A percentile compares a stretch with the other conserved stretches of the same genome.
Conservation (phyloP, 2,113 vertebrate genomes). For the human (Homo sapiens) region DNA sequence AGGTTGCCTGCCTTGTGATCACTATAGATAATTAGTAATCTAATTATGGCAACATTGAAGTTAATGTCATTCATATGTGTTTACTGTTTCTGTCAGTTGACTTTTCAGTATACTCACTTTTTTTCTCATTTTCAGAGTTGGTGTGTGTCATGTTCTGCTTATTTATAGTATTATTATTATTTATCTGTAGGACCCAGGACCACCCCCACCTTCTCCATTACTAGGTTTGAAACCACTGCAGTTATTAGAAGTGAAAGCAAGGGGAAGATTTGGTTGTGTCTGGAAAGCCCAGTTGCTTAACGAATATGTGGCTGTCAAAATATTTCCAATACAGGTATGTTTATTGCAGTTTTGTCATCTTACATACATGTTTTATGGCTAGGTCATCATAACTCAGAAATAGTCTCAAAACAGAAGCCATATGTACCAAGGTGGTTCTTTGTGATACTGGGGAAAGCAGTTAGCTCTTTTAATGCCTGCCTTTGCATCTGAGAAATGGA, state of each 20-base stretch:
- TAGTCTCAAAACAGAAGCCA: neutral
- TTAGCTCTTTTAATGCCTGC: neutral
- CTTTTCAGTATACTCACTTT: slow-evolving; percentile 31
- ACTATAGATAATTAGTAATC: slow-evolving; percentile 1
- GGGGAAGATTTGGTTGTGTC: slow-evolving; percentile 97
- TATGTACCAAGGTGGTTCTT: neutral
- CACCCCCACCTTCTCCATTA: slow-evolving; percentile 93
- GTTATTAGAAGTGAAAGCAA: slow-evolving; percentile 96
- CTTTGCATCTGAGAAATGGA: neutral
- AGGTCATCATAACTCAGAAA: neutral
- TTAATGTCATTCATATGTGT: slow-evolving; percentile 30
- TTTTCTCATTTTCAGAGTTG: slow-evolving; percentile 42
- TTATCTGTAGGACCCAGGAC: slow-evolving; percentile 91
- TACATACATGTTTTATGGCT: neutral
- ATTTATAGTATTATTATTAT: slow-evolving; percentile 28
- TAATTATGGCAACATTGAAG: slow-evolving; percentile 29
- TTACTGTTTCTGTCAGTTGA: slow-evolving; percentile 35
- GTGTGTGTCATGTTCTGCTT: slow-evolving; percentile 20
- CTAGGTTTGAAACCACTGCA: slow-evolving; percentile 96
- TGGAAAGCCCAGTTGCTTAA: slow-evolving; percentile 98
- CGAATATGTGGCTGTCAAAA: slow-evolving; percentile 96
- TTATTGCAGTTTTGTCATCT: neutral
- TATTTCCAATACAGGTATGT: slow-evolving; percentile 97
- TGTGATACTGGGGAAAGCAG: neutral
- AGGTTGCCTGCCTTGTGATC: slow-evolving; percentile 25